Evolutionary conservation across 35 echinoderm and acorn worm species (phyloP), one percentile per base, ranked within the genome.

Genomic region (Ptychodera flava): DNA sequence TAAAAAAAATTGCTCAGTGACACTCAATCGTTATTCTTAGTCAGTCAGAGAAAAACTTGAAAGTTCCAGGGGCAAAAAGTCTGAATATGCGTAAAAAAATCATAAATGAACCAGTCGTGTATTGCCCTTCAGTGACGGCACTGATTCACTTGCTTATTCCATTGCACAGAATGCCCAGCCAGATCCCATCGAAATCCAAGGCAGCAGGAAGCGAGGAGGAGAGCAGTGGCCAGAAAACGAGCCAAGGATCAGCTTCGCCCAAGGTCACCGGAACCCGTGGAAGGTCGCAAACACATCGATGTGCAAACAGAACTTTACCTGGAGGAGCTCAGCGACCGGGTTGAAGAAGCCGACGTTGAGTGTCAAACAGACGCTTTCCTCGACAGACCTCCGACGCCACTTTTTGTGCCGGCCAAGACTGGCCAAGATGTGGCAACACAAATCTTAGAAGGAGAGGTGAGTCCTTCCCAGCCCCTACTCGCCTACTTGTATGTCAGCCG

Each of bases 381-480:
- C 12, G 95, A 98, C 82, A 91, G 95, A 79, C 92, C 95, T 0
- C 95, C 95, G 30, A 98, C 95, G n/a, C 92, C 92, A 75, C 90
- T 98, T 16, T 98, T 98, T 85, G 83, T 98, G 16, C 95, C 95
- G 38, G 95, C 95, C 33, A 98, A 98, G 86, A 98, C 92, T 27
- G 95, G 95, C 30, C 84, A 90, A 81, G 95, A 98, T 92, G 83
- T 98, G 6, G 92, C 95, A 32, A 98, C 95, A 90, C 95, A 98
- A 52, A 98, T 98, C 45, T 94, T 94, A 88, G 92, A 98, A 88
- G 95, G 95, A 88, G 95, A 98, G 91, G 95, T 98, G 87, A 98
- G 95, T 93, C n/a, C n/a, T n/a, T n/a, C n/a, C n/a, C n/a, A n/a
- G n/a, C n/a, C n/a, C n/a, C n/a, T n/a, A n/a, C n/a, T n/a, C n/a